phyloP scores from a whole-genome alignment of 2,797 vertebrate species.

The Sardinella longiceps region DNA sequence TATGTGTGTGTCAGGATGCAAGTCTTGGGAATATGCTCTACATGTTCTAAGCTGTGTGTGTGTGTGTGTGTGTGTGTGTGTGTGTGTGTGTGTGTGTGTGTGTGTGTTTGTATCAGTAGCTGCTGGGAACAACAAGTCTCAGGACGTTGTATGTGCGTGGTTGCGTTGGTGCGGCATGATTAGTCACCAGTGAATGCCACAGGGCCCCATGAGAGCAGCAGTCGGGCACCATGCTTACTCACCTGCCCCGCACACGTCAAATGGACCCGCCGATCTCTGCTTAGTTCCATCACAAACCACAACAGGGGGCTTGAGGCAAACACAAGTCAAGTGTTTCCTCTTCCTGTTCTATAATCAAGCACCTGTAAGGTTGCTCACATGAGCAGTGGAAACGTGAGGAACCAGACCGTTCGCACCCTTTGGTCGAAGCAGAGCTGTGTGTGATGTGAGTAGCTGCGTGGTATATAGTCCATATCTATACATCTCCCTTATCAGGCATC shows the following conservation, averaged over 20 bases:
- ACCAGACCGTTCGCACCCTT: neutral
- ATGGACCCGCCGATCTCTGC: neutral
- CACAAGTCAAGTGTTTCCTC: neutral
- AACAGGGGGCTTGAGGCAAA: neutral
- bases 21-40: neutral
- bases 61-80: neutral
- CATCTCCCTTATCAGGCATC: neutral
- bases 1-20: neutral
- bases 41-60: neutral
- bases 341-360: neutral
- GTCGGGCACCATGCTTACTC: neutral
- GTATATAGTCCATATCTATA: neutral
- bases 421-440: neutral
- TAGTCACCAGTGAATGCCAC: constrained; percentile 9
- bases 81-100: neutral
- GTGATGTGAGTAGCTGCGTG: neutral
- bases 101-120: neutral
- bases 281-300: neutral
- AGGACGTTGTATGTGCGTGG: neutral
- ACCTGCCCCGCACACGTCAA: neutral
- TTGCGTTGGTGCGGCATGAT: neutral
- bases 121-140: neutral
- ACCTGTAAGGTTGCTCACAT: neutral
- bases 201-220: neutral
- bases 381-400: constrained; percentile 1